Base-by-base conservation (phyloP, 2,888 invertebrate genomes). In the Cantharis nigra region DNA sequence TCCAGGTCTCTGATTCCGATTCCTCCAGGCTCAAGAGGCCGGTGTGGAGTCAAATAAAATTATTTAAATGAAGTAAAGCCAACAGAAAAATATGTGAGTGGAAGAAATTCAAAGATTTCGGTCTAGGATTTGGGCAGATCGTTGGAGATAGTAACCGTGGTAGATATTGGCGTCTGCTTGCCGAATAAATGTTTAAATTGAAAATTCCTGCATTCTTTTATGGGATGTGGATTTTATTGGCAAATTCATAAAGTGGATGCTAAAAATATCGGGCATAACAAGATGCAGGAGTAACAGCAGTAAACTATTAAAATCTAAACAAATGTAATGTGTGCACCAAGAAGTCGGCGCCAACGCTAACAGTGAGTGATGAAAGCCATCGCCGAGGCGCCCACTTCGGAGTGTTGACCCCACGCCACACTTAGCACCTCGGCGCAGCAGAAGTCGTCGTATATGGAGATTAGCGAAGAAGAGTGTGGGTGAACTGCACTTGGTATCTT, bases 281-380 rank as follows among this genome's bases (percentile, higher is more conserved):
- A 67, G 26, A 67, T 67, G 65, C 65, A 33, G 33, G 49, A 23
- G 78, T 70, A 49, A 49, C 49, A 49, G 49, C 49, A 49, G 49
- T n/a, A n/a, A 49, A 72, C 78, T 74, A 76, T 74, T 73, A 74
- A 77, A 79, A 77, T 69, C 73, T 78, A 79, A 80, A 80, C 80
- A 79, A 79, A 78, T 73, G 76, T 79, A 72, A 78, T 74, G 69
- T 72, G 77, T 79, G 75, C 77, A 81, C 79, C 80, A 81, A 81
- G 79, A 77, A 78, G 79, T 77, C 79, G 80, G 80, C 80, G 80
- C 80, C 80, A 81, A 81, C 78, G 78, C 79, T 71, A 75, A 74
- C 75, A 76, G 76, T 79, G 78, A 81, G 75, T 81, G 78, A 81
- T 81, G 79, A 81, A 80, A 80, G 80, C 79, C 80, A 81, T 81